phyloP scores from a whole-genome alignment of 2,797 vertebrate species.

The Oreonectes daqikongensis region DNA sequence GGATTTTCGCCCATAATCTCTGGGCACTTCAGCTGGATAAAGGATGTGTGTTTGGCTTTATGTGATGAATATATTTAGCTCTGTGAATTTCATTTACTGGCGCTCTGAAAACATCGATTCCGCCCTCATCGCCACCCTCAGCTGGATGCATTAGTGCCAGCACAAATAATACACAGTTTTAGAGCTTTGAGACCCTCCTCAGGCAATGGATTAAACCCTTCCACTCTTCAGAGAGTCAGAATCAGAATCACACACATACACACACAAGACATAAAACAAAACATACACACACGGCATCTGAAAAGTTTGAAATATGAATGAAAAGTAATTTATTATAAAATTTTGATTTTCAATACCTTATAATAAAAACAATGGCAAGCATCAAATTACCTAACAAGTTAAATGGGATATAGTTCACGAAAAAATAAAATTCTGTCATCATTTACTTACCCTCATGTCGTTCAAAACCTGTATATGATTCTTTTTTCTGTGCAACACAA shows the following conservation, averaged over 20 bases:
- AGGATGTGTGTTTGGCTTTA: constrained; percentile 20
- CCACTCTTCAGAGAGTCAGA: constrained; percentile 38
- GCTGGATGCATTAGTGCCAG: constrained; percentile 48
- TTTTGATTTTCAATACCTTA: no score
- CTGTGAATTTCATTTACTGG: constrained; percentile 45
- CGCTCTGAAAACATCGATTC: constrained; percentile 50
- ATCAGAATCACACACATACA: constrained; percentile 14
- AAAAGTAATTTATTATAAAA: no score
- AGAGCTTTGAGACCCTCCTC: constrained; percentile 79
- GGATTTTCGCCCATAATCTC: constrained; percentile 61
- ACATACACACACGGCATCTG: constrained; percentile 28
- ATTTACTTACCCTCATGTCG: no score
- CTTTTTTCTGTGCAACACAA: no score
- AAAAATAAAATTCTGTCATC: no score
- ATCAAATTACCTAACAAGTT: no score
- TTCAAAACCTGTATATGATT: no score
- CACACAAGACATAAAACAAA: constrained; percentile 32
- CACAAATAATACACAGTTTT: constrained; percentile 61
- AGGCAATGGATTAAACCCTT: constrained; percentile 76
- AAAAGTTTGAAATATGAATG: background rate
- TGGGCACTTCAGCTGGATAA: constrained; percentile 44
- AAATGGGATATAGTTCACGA: no score
- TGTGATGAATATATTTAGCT: constrained; percentile 70
- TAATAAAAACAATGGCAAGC: no score
- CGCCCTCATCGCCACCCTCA: constrained; percentile 47